phyloP scores from a whole-genome alignment of 2,797 vertebrate genomes.

The Tangara arthus region DNA sequence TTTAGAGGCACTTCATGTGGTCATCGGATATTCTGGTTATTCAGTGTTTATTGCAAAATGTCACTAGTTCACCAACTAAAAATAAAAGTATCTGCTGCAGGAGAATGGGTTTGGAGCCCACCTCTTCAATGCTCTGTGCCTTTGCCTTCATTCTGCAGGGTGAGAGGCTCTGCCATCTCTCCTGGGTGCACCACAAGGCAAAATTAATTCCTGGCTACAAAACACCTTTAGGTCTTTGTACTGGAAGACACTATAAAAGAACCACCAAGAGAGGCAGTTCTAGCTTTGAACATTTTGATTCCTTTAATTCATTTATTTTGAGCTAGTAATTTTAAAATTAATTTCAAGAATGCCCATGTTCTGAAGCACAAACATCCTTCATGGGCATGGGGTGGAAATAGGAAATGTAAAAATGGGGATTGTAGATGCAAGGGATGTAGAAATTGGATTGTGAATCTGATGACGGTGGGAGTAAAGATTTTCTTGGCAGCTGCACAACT shows the following conservation, averaged over 20 bases:
- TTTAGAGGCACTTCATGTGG: neutral
- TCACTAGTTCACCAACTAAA: neutral
- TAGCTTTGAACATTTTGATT: neutral
- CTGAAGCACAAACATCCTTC: neutral
- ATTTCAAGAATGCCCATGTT: neutral
- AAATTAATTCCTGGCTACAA: neutral
- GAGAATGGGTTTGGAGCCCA: neutral
- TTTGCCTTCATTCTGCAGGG: neutral
- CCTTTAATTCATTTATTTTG: neutral
- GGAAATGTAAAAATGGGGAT: neutral
- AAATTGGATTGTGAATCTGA: neutral
- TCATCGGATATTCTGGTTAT: neutral
- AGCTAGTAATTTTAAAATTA: neutral
- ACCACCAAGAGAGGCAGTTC: neutral
- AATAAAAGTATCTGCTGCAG: neutral
- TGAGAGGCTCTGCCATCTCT: neutral
- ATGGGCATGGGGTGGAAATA: neutral
- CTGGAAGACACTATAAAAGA: neutral
- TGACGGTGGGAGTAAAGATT: neutral
- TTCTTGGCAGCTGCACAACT: neutral
- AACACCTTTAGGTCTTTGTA: neutral
- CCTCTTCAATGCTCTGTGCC: neutral
- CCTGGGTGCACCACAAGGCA: neutral
- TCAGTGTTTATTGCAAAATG: neutral
- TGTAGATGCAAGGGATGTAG: neutral